Base-by-base conservation (phyloP, 1,140 invertebrate species). In the Micrasema minimum region DNA sequence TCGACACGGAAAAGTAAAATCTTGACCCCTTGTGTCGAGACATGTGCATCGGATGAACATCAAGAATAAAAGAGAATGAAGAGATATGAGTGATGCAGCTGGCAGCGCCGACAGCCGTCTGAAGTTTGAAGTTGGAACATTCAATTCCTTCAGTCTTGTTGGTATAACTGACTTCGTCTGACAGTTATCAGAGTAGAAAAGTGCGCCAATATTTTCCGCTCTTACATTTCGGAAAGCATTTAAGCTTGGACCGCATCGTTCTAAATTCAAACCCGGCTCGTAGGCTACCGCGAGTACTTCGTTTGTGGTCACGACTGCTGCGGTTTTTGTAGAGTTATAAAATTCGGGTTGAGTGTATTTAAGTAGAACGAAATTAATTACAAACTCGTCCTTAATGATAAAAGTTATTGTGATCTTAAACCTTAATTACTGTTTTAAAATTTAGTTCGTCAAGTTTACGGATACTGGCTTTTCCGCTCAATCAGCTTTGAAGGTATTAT, bases 131-230 rank as follows among this genome's bases (percentile, higher is more conserved):
- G 23, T 16, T 43, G 46, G 18, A 22, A 12, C 26, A 55, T 35
- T 55, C 22, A 55, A 55, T 51, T 38, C 45, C 2, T 35, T 31
- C 23, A 46, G 16, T 18, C 38, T 23, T 35, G 26, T 22, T 50
- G 51, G 35, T 20, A 37, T 50, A 55, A 50, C 65, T 55, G 65
- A 55, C 65, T 38, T 4, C 65, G 37, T 41, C 65, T 67, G 65
- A 55, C 65, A 57, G 65, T 55, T 53, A 23, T 23, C 50, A 67
- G 50, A 55, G 37, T 51, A 18, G 35, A 51, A 67, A 67, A 67
- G 65, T 50, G 65, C 65, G 65, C 65, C 65, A 67, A 67, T 55
- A 55, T 67, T 66, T 67, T 67, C 64, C 64, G 23, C 46, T 66
- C 65, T 55, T 37, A 18, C 50, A 23, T 38, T 43, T 50, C 48